Evolutionary conservation across 2,888 invertebrate genomes (phyloP), one percentile per base, ranked within the genome.

Genomic region (Trichacis sp.): DNA sequence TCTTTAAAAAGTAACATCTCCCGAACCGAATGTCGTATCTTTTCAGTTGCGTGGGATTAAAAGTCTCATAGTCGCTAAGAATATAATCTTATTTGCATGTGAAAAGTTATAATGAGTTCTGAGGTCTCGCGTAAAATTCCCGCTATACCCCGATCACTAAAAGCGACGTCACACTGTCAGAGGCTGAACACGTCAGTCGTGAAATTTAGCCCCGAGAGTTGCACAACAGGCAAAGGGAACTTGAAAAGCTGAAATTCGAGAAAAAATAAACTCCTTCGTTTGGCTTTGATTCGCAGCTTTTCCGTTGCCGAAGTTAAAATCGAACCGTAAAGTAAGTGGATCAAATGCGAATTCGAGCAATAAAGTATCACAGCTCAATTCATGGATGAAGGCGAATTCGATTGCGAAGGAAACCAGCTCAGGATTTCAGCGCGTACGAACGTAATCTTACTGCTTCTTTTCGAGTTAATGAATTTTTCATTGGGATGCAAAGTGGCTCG

Each of bases 401-500:
- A 36, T 36, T 15, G 14, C 42, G 42, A 24, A 5, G 24, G 24
- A 46, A 24, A 12, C n/a, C 46, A 6, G 12, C 20, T 46, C 4
- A 14, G 45, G 43, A 50, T 43, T 45, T 29, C 51, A 24, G 18
- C 11, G 24, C 20, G 53, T 15, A 30, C 54, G 36, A 2, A 46
- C 29, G 42, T 47, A 49, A 54, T 54, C 43, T 42, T 24, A 46
- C 24, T 8, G 54, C 56, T 60, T 65, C 47, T 53, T 65, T 69
- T 68, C 69, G 62, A 59, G 63, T 73, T 72, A 73, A 77, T 77
- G 79, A 78, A 77, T 78, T 79, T 79, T 78, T 77, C 78, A 79
- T 77, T 69, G 75, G 67, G 70, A 74, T 79, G 79, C 77, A 79
- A 78, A 79, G 72, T 75, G 68, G 75, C 73, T 75, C 78, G 75